Conservation (phyloP, 2,113 vertebrate species). For the Mormoops blainvillei region DNA sequence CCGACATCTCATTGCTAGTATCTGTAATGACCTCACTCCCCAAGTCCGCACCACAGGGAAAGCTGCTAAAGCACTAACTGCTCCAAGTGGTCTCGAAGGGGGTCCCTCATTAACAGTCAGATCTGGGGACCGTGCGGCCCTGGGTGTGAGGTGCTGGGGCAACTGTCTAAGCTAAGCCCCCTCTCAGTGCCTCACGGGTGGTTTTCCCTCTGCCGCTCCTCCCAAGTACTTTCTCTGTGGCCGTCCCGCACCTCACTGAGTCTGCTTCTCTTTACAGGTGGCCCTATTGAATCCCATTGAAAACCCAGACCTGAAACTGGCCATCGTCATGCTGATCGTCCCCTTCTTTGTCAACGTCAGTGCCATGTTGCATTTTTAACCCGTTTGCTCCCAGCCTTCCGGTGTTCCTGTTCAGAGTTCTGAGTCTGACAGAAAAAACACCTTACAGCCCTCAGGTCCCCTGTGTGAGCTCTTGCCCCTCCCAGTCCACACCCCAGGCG, state of each 20-base stretch:
- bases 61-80: neutral
- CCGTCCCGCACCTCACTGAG: conserved; percentile 38
- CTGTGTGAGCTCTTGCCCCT: neutral
- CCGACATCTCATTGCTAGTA: accelerated
- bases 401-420: neutral
- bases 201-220: neutral
- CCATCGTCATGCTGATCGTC: conserved; percentile 98
- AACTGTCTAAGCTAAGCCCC: neutral
- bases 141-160: neutral
- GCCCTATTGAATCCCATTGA: conserved; percentile 91
- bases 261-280: conserved; percentile 84
- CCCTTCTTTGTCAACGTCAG: conserved; percentile 98
- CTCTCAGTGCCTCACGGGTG: neutral
- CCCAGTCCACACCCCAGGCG: neutral
- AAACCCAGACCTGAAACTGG: conserved; percentile 93
- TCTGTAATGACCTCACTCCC: neutral
- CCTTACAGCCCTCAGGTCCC: neutral
- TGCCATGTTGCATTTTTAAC: conserved; percentile 40
- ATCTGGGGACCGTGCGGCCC: neutral
- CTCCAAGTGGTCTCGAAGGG: neutral
- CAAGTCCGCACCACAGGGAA: neutral
- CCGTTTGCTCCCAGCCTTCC: neutral
- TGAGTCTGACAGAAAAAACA: neutral
- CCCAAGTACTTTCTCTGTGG: neutral
- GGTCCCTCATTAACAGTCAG: neutral